These are phyloP conservation scores for Zaprionus lineosus DNA, from an alignment of 2,888 invertebrate genomes.

Conservation along the genomic window DNA sequence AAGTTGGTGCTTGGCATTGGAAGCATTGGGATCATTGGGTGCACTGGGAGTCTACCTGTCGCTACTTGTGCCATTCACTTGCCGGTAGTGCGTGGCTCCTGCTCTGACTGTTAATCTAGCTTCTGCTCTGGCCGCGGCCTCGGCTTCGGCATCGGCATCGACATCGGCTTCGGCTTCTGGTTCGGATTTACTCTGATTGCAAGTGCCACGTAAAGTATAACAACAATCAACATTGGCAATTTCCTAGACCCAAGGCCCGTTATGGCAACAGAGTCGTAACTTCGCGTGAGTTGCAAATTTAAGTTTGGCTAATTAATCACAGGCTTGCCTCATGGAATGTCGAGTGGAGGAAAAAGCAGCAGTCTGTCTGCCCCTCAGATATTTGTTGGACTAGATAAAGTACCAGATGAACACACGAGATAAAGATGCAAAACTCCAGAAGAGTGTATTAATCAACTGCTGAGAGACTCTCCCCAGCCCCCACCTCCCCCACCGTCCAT, in stretches of 20 bases:
- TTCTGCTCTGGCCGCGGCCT: too few relatives aligned
- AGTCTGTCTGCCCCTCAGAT: slow-evolving; percentile 10
- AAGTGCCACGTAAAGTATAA: slow-evolving; percentile 36
- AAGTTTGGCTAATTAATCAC: slow-evolving; percentile 33
- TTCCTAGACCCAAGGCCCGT: slow-evolving; percentile 4
- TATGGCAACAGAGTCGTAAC: slow-evolving; percentile 10
- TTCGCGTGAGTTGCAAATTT: slow-evolving; percentile 32
- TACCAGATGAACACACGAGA: too few relatives aligned
- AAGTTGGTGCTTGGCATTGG: neutral
- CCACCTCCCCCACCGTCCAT: too few relatives aligned
- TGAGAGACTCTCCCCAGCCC: too few relatives aligned
- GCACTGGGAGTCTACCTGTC: slow-evolving; percentile 51
- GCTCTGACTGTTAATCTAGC: slow-evolving; percentile 3
- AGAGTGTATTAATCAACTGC: too few relatives aligned
- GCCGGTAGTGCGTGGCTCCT: slow-evolving; percentile 53
- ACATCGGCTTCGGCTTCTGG: too few relatives aligned
- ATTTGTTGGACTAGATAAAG: too few relatives aligned
- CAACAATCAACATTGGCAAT: slow-evolving; percentile 28
- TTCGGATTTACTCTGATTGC: slow-evolving; percentile 27
- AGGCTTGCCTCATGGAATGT: slow-evolving; percentile 1
- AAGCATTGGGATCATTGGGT: neutral
- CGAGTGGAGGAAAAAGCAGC: neutral
- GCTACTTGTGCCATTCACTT: slow-evolving; percentile 65
- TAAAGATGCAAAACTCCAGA: too few relatives aligned
- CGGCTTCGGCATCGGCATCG: too few relatives aligned